These are phyloP conservation scores for Micoletzkya japonica DNA, from an alignment of 2,888 invertebrate species.

Conservation along the genomic window DNA sequence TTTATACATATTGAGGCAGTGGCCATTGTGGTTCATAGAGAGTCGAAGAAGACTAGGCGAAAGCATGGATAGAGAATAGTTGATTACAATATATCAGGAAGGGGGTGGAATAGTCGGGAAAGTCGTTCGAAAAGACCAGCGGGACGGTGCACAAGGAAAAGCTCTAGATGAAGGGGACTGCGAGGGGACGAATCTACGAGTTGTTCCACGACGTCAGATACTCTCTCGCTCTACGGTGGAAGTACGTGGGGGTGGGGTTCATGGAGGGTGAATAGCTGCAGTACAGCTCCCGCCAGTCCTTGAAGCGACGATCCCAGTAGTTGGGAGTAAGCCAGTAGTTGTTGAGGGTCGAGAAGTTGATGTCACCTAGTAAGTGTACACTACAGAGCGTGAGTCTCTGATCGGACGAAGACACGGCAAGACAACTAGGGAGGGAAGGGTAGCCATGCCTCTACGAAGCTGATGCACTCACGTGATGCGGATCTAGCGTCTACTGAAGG, in stretches of 20 bases:
- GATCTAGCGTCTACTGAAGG: neutral
- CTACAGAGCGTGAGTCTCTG: neutral
- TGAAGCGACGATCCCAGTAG: conserved; percentile 52
- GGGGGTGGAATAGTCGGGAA: too few species aligned
- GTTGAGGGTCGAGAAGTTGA: conserved; percentile 48
- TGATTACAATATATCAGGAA: too few species aligned
- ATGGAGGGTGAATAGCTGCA: neutral
- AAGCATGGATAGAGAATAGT: neutral
- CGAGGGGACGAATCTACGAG: neutral
- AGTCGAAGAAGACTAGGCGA: neutral
- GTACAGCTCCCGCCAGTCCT: conserved; percentile 32
- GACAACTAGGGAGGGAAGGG: too few species aligned
- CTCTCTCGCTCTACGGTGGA: conserved; percentile 12
- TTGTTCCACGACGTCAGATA: conserved; percentile 27
- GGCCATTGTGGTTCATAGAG: neutral
- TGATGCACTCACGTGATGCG: neutral
- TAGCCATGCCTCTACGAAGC: too few species aligned
- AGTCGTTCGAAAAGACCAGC: too few species aligned
- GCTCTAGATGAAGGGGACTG: too few species aligned
- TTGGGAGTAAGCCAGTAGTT: conserved; percentile 53
- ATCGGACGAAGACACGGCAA: too few species aligned
- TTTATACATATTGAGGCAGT: neutral
- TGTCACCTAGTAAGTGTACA: conserved; percentile 40
- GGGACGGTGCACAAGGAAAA: too few species aligned
- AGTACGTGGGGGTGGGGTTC: conserved; percentile 10